Conservation (phyloP, 2,888 invertebrate species). For the Apodemia mormo region DNA sequence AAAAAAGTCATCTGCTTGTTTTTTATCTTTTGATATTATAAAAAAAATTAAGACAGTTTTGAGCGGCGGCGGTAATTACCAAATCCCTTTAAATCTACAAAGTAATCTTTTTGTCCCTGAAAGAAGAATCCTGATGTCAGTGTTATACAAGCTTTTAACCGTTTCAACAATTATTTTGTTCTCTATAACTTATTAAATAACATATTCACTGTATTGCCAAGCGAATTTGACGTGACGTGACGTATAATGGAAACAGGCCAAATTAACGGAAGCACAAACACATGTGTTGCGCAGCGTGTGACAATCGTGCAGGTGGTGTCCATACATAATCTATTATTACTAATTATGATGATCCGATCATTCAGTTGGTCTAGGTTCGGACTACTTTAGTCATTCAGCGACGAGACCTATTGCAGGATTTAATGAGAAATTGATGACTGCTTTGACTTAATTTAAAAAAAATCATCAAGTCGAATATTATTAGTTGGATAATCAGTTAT, state of each 20-base stretch:
- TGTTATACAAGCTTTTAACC: too few species aligned
- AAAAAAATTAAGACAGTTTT: too few species aligned
- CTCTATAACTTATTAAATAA: too few species aligned
- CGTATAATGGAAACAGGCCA: constrained; percentile 44
- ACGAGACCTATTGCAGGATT: constrained; percentile 27
- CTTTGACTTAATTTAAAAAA: constrained; percentile 5
- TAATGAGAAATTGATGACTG: constrained; percentile 24
- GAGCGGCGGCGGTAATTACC: too few species aligned
- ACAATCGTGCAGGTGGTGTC: constrained; percentile 61
- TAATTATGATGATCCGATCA: constrained; percentile 50
- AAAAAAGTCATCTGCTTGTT: too few species aligned
- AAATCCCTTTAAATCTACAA: too few species aligned
- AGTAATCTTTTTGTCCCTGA: too few species aligned
- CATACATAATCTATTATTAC: constrained; percentile 51
- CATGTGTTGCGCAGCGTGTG: constrained; percentile 62
- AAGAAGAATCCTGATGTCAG: too few species aligned
- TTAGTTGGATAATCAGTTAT: too few species aligned
- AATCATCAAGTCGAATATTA: neutral
- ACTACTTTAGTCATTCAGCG: constrained; percentile 32
- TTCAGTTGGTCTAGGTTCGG: constrained; percentile 34
- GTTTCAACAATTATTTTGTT: too few species aligned
- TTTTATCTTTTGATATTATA: too few species aligned
- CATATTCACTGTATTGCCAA: neutral
- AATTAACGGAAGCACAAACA: constrained; percentile 65
- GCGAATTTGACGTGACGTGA: constrained; percentile 26